phyloP scores from a whole-genome alignment of 2,113 vertebrate species.

The Oncorhynchus kisutch region DNA sequence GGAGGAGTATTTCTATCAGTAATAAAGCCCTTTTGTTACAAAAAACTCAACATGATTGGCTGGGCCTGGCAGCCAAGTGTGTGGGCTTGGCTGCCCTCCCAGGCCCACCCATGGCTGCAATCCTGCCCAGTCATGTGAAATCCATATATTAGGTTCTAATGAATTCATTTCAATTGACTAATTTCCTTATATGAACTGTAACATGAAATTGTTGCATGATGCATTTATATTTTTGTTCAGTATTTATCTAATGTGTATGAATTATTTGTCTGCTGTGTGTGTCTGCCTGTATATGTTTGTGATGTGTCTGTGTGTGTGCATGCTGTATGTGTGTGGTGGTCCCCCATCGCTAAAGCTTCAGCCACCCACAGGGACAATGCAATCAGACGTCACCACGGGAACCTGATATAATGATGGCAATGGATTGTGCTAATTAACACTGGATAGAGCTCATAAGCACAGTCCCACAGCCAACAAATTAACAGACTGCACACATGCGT shows the following conservation, averaged over 20 bases:
- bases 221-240: slow-evolving; percentile 26
- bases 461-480: slow-evolving; percentile 54
- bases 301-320: not conserved
- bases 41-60: no score
- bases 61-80: no score
- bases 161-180: no score
- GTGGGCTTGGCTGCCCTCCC: no score
- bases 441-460: slow-evolving; percentile 59
- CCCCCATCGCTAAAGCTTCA: slow-evolving; percentile 52
- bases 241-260: not conserved
- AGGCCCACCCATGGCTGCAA: no score
- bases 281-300: slow-evolving; percentile 13
- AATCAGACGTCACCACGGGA: slow-evolving; percentile 77
- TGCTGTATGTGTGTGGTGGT: not conserved
- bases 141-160: no score
- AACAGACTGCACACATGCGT: slow-evolving; percentile 43
- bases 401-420: slow-evolving; percentile 86
- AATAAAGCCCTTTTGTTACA: no score
- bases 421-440: slow-evolving; percentile 79
- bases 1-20: slow-evolving; percentile 29
- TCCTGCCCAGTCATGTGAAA: no score
- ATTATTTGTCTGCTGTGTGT: slow-evolving; percentile 6
- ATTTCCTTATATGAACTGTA: no score
- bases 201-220: no score
- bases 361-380: slow-evolving; percentile 71